phyloP scores from a whole-genome alignment of 2,888 invertebrate genomes.

The Pandemis heparana region DNA sequence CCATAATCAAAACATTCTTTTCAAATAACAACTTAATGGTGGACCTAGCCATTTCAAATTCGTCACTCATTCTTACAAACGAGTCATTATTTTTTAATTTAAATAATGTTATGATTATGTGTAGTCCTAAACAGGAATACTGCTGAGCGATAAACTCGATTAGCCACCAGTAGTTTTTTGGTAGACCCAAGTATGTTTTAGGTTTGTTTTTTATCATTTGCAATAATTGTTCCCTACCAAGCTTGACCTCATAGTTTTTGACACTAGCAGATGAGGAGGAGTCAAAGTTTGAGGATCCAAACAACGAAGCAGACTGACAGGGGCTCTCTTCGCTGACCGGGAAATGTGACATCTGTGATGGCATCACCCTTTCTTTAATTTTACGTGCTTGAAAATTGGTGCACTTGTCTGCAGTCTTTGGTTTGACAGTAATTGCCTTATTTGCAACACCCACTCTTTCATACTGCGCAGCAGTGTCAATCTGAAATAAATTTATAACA shows the following conservation, averaged over 20 bases:
- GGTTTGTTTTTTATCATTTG: neutral
- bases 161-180: slow-evolving; percentile 8
- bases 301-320: neutral
- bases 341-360: too few relatives aligned
- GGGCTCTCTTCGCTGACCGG: neutral
- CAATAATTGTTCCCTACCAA: neutral
- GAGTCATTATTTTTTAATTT: slow-evolving; percentile 23
- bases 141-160: neutral
- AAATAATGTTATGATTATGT: slow-evolving; percentile 21
- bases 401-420: too few relatives aligned
- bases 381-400: too few relatives aligned
- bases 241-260: neutral
- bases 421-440: too few relatives aligned
- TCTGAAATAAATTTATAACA: too few relatives aligned
- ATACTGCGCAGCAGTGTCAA: too few relatives aligned
- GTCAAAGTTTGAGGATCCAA: neutral
- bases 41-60: slow-evolving; percentile 7
- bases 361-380: too few relatives aligned
- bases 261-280: neutral
- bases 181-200: neutral
- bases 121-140: neutral
- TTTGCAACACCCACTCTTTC: too few relatives aligned
- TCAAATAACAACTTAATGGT: neutral
- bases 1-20: neutral
- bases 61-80: slow-evolving; percentile 12